Conservation (phyloP, 1,140 invertebrate species). For the Atta texana region DNA sequence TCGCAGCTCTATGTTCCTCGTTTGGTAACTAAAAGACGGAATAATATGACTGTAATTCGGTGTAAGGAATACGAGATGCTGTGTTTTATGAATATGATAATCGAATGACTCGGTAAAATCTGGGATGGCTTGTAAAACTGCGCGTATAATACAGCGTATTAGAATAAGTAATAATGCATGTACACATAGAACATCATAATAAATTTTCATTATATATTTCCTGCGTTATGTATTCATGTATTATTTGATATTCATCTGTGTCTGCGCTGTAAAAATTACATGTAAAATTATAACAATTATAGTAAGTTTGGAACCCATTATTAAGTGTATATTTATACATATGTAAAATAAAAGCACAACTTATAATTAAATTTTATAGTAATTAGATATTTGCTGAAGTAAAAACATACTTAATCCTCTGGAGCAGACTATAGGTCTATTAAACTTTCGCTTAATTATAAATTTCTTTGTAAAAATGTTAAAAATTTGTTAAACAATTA, state of each 20-base stretch:
- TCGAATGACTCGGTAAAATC: conserved; percentile 21
- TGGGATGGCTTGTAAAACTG: background rate
- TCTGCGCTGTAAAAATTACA: background rate
- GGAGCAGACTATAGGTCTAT: no score
- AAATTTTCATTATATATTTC: background rate
- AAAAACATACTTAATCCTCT: no score
- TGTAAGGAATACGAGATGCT: background rate
- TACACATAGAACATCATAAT: background rate
- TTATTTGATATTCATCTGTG: background rate
- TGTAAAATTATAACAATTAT: no score
- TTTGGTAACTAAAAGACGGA: background rate
- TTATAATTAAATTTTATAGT: no score
- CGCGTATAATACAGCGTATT: background rate
- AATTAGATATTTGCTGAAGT: no score
- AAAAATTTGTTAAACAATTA: no score
- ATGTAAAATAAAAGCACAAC: no score
- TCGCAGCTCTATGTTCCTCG: background rate
- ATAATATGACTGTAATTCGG: background rate
- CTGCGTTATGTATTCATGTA: background rate
- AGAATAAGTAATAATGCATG: conserved; percentile 29
- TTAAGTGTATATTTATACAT: no score
- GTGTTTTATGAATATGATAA: conserved; percentile 38
- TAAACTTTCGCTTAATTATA: no score
- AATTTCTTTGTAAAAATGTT: no score
- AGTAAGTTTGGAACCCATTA: no score